Base-by-base conservation (phyloP, 2,888 invertebrate species). In the Nycteola revayana region DNA sequence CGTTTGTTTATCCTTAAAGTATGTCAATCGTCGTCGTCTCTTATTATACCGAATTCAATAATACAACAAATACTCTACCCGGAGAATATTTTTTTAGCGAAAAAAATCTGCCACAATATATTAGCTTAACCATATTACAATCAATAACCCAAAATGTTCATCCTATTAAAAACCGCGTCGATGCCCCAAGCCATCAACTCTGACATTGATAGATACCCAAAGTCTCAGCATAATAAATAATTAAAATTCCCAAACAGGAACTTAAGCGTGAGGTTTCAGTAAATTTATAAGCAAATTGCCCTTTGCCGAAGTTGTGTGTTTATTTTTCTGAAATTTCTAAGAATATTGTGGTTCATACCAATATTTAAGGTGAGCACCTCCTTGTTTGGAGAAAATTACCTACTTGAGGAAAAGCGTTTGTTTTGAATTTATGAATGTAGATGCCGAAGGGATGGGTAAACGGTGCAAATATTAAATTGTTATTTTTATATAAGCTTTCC, bases 151-250 rank as follows among this genome's bases (percentile, higher is more conserved):
- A 46, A 57, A 53, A 47, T 42, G 43, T 43, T 33, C 30, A 21
- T 36, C 35, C 33, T 25, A 39, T 50, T 43, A 38, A 45, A 39
- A 42, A 25, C 43, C 39, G 17, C 32, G 32, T 25, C 29, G 39
- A 8, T 20, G 23, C 25, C 23, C 9, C 25, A 28, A 54, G 42
- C 42, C 45, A 54, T 56, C 50, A 48, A 43, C 41, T 28, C 25
- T 51, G 67, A 69, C 70, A 62, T 64, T 66, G 68, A 72, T 69
- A 65, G 55, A 72, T 71, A 56, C 45, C 36, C 52, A 34, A 65
- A 57, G 52, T 63, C 40, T 42, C 42, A 42, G 55, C 57, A 60
- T 63, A 58, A 60, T 67, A 69, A 71, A 72, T 75, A 70, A 75
- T 75, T 74, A 70, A 75, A 75, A 70, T 68, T 64, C 60, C 54